A percentile compares a stretch with the other conserved stretches of the same genome.
These are phyloP conservation scores for Grallaria varia DNA, from an alignment of 2,113 vertebrate species.

Conservation along the genomic window DNA sequence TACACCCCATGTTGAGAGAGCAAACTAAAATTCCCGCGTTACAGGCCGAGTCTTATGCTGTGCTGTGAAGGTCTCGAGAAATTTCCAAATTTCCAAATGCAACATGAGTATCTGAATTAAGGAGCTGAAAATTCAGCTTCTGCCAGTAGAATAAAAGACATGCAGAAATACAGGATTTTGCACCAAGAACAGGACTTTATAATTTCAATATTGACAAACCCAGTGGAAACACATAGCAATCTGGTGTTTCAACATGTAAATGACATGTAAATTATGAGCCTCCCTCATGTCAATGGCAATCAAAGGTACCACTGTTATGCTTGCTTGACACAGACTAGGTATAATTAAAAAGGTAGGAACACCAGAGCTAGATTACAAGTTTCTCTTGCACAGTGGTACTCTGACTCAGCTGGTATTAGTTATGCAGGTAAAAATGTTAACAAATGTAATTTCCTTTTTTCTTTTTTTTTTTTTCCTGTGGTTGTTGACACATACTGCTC, in stretches of 20 bases:
- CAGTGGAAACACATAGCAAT: not conserved
- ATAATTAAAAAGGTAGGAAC: not conserved
- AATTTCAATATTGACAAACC: not conserved
- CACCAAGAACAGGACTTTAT: not conserved
- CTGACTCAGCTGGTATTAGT: not conserved
- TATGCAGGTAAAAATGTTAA: not conserved
- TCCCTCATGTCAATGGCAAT: not conserved
- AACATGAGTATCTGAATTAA: not conserved
- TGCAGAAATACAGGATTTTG: not conserved
- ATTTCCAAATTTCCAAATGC: not conserved
- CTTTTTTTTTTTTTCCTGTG: not conserved
- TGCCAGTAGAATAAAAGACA: not conserved
- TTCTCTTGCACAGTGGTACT: not conserved
- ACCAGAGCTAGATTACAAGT: not conserved
- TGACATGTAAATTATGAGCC: not conserved
- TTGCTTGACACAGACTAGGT: not conserved
- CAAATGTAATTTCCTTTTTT: not conserved
- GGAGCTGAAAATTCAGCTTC: not conserved
- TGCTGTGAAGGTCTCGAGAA: not conserved
- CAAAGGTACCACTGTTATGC: not conserved
- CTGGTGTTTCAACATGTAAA: not conserved
- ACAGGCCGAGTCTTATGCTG: not conserved
- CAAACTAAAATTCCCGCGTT: not conserved
- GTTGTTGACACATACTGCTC: not conserved
- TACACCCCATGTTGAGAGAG: not conserved